Percentiles rank a stretch among this genome's conserved stretches.
Evolutionary conservation across 2,888 invertebrate species (phyloP).

Genomic region (Eristalis arbustorum): DNA sequence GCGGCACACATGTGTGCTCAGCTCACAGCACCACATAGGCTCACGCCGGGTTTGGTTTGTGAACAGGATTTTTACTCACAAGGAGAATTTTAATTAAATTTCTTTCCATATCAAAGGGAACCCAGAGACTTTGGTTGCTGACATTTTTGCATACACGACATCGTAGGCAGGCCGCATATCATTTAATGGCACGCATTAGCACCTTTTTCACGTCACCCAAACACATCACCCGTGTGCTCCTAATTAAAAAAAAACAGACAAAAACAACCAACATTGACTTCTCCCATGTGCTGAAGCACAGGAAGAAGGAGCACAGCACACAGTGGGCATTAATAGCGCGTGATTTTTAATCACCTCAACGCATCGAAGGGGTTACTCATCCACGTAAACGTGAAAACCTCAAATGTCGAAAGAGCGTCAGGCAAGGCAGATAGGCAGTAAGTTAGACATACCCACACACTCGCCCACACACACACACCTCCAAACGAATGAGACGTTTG

Average conservation of each 20-base stretch:
- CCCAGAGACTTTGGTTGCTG: slow-evolving; percentile 1
- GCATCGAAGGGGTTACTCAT: slow-evolving; percentile 44
- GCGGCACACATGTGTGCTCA: not conserved
- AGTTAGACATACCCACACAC: not conserved
- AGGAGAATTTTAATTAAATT: slow-evolving; percentile 40
- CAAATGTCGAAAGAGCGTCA: not conserved
- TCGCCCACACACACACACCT: too few relatives aligned
- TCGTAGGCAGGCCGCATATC: slow-evolving; percentile 2
- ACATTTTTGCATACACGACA: not conserved
- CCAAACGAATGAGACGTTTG: not conserved
- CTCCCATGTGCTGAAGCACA: slow-evolving; percentile 25
- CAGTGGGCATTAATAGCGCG: slow-evolving; percentile 34
- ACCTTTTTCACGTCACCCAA: slow-evolving; percentile 26
- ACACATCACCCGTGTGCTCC: slow-evolving; percentile 20
- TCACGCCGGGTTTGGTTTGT: not conserved
- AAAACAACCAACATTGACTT: not conserved
- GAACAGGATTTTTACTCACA: not conserved
- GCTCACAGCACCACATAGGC: slow-evolving; percentile 8
- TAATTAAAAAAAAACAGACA: slow-evolving; percentile 32
- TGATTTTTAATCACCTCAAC: slow-evolving; percentile 43
- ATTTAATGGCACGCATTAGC: slow-evolving; percentile 30
- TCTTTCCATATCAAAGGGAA: slow-evolving; percentile 20
- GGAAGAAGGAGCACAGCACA: slow-evolving; percentile 1
- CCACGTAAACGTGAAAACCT: not conserved
- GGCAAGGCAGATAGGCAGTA: not conserved